phyloP scores from a whole-genome alignment of 2,888 invertebrate genomes.

The Globia sparganii region DNA sequence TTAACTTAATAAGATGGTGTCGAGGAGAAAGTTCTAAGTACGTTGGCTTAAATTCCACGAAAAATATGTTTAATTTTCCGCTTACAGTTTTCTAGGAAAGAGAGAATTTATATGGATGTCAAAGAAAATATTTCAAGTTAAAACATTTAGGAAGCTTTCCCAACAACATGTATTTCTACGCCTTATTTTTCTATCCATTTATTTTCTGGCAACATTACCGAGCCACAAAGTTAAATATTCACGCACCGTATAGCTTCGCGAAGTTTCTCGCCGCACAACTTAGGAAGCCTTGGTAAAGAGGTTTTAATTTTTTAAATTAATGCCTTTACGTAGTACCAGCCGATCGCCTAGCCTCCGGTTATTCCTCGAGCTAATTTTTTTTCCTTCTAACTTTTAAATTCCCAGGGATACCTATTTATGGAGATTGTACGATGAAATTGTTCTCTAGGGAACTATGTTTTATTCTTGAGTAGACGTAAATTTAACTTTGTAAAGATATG shows the following conservation, averaged over 20 bases:
- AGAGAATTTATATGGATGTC: conserved; percentile 10
- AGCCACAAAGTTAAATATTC: conserved; percentile 59
- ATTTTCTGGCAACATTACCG: conserved; percentile 33
- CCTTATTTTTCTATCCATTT: conserved; percentile 27
- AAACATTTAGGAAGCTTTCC: not conserved
- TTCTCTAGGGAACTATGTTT: conserved; percentile 24
- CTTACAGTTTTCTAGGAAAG: conserved; percentile 14
- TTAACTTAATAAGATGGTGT: conserved; percentile 49
- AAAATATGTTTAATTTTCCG: conserved; percentile 17
- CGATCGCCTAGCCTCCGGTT: conserved; percentile 54
- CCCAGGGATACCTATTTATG: conserved; percentile 17
- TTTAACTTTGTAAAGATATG: not conserved
- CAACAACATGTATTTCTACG: not conserved
- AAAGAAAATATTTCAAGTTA: not conserved
- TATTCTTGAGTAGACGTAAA: conserved; percentile 17
- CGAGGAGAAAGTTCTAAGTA: conserved; percentile 34
- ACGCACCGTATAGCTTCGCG: conserved; percentile 46
- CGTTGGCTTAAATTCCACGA: conserved; percentile 25
- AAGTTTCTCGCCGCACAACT: conserved; percentile 54
- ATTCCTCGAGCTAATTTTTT: conserved; percentile 36
- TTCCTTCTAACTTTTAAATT: conserved; percentile 49
- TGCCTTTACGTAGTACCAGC: conserved; percentile 51
- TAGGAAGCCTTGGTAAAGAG: conserved; percentile 51
- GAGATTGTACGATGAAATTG: conserved; percentile 25
- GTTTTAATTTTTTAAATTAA: conserved; percentile 63